phyloP scores from a whole-genome alignment of 37 sponge, comb jelly and placozoan species.

The Aphrocallistes beatrix region DNA sequence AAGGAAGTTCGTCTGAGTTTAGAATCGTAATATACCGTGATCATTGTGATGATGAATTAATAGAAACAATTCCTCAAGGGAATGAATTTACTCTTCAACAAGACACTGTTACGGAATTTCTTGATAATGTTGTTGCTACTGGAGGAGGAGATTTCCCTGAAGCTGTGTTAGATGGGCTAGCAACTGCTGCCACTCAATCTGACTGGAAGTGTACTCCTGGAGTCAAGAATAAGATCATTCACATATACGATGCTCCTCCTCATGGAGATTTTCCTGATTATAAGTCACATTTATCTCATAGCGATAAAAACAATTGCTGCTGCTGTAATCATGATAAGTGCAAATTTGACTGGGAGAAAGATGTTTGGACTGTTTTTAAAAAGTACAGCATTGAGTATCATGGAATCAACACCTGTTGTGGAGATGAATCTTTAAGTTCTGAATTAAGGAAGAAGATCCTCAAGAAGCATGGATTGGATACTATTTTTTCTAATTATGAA shows the following conservation, averaged over 20 bases:
- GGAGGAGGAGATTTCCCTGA: neutral
- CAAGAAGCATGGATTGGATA: too few relatives aligned
- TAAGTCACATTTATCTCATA: neutral
- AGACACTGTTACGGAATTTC: neutral
- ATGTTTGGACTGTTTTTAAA: neutral
- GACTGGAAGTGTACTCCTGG: neutral
- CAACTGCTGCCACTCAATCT: neutral
- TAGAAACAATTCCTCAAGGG: neutral
- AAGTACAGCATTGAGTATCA: neutral
- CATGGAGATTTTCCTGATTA: neutral
- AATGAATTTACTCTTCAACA: neutral
- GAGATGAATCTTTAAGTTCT: too few relatives aligned
- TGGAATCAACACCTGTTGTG: constrained; percentile 11
- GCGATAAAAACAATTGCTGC: neutral
- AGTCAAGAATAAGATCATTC: neutral
- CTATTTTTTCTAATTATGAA: too few relatives aligned
- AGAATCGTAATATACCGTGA: neutral
- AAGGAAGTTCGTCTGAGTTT: neutral
- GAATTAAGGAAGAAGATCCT: too few relatives aligned
- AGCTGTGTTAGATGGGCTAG: neutral
- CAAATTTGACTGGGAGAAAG: neutral
- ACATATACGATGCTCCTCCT: neutral
- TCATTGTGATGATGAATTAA: neutral
- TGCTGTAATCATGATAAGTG: neutral
- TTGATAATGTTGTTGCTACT: neutral